Evolutionary conservation across 1,140 invertebrate genomes (phyloP), one percentile per base, ranked within the genome.

Genomic region (Manduca sexta): DNA sequence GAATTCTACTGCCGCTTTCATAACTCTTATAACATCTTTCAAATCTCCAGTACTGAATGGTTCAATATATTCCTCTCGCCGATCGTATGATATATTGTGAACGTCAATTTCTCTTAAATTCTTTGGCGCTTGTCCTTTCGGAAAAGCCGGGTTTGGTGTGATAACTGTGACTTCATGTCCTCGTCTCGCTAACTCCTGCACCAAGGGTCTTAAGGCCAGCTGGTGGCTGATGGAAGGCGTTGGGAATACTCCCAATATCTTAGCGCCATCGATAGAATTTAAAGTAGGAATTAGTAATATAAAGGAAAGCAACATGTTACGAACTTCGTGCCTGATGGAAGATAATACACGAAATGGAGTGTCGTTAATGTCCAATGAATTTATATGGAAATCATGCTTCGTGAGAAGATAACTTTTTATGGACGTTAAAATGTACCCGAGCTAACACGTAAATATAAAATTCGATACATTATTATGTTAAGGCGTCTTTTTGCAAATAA

Each of bases 191-290:
- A 90, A 60, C 39, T 79, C 84, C 46, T 71, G 64, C 10, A 74
- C 75, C 2, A 89, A 16, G n/a, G 84, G 69, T 46, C 77, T 59
- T 47, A 84, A 88, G 0, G 88, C 82, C 2, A 88, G 64, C 68
- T 89, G 89, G 61, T 91, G 90, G 54, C 89, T 91, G 38, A 87
- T 79, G 0, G 87, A 87, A 0, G 88, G 74, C 7, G 69, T 72
- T 3, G 88, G 74, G 34, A 88, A 68, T 0, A 88, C 60, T 1
- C 73, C 86, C 13, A 91, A 60, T 46, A 91, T 91, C 44, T 64
- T 69, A 11, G 79, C 45, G 35, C 13, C 37, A 38, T n/a, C n/a
- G n/a, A n/a, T n/a, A n/a, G n/a, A n/a, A n/a, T n/a, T n/a, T n/a
- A n/a, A n/a, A n/a, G n/a, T n/a, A n/a, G n/a, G n/a, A n/a, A n/a